phyloP scores from a whole-genome alignment of 2,888 invertebrate genomes.

The Lasioglossum marginatum region DNA sequence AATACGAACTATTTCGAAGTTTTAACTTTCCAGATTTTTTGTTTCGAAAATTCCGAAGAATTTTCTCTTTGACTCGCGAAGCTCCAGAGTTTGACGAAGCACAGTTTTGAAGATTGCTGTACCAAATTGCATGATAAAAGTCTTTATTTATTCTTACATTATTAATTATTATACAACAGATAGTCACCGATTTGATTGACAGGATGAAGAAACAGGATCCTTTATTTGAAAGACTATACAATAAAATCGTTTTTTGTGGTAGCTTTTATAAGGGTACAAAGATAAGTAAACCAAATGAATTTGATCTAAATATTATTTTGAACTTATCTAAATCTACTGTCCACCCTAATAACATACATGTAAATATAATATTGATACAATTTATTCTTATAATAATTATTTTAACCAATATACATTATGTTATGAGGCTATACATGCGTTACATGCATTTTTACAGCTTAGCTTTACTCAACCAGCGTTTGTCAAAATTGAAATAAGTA shows the following conservation, averaged over 20 bases:
- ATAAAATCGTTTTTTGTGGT: slow-evolving; percentile 85
- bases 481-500: slow-evolving; percentile 2
- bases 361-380: slow-evolving; percentile 48
- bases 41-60: neutral
- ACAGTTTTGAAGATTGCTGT: too few species aligned
- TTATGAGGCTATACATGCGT: neutral
- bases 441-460: slow-evolving; percentile 38
- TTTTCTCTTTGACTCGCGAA: slow-evolving; percentile 8
- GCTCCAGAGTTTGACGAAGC: too few species aligned
- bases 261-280: slow-evolving; percentile 88
- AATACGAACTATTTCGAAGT: too few species aligned
- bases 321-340: slow-evolving; percentile 84
- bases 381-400: neutral
- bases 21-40: too few species aligned
- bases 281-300: slow-evolving; percentile 87
- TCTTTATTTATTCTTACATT: slow-evolving; percentile 14
- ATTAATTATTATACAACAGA: slow-evolving; percentile 59
- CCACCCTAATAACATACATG: slow-evolving; percentile 81
- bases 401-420: neutral
- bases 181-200: slow-evolving; percentile 70
- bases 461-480: neutral
- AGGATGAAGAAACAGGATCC: slow-evolving; percentile 77
- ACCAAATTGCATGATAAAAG: too few species aligned
- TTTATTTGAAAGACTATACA: slow-evolving; percentile 79
- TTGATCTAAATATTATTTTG: slow-evolving; percentile 87